A percentile compares a stretch with the other conserved stretches of the same genome.
Conservation (phyloP, 2,888 invertebrate species). For the Belgica antarctica region DNA sequence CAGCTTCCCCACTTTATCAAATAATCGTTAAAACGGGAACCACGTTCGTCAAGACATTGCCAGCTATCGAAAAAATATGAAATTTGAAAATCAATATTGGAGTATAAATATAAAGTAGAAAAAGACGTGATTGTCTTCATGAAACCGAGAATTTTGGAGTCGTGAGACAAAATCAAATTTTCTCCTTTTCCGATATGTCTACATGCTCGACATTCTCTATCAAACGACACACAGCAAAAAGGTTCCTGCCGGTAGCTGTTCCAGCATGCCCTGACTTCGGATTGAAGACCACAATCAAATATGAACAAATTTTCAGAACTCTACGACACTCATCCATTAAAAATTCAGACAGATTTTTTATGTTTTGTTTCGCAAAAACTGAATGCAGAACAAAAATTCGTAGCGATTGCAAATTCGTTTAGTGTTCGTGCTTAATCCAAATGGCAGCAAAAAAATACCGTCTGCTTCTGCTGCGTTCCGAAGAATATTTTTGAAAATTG, state of each 20-base stretch:
- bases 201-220: background rate
- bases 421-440: background rate
- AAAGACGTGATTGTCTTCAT: conserved; percentile 42
- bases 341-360: conserved; percentile 24
- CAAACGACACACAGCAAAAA: background rate
- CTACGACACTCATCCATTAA: conserved; percentile 42
- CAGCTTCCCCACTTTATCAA: conserved; percentile 8
- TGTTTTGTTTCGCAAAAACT: background rate
- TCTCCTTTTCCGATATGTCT: background rate
- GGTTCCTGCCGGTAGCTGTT: background rate
- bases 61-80: background rate
- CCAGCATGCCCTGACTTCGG: background rate
- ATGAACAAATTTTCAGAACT: conserved; percentile 28
- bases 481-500: conserved; percentile 34
- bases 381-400: background rate
- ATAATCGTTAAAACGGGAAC: conserved; percentile 6
- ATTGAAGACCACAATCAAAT: conserved; percentile 25
- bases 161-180: conserved; percentile 13
- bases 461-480: background rate
- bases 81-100: conserved; percentile 27
- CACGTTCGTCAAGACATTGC: background rate
- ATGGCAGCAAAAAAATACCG: background rate
- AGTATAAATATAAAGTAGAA: conserved; percentile 26
- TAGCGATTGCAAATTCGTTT: conserved; percentile 18
- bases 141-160: conserved; percentile 27